Evolutionary conservation across 2,797 vertebrate species (phyloP), one percentile per base, ranked within the genome.

Genomic region (Malurus splendens): DNA sequence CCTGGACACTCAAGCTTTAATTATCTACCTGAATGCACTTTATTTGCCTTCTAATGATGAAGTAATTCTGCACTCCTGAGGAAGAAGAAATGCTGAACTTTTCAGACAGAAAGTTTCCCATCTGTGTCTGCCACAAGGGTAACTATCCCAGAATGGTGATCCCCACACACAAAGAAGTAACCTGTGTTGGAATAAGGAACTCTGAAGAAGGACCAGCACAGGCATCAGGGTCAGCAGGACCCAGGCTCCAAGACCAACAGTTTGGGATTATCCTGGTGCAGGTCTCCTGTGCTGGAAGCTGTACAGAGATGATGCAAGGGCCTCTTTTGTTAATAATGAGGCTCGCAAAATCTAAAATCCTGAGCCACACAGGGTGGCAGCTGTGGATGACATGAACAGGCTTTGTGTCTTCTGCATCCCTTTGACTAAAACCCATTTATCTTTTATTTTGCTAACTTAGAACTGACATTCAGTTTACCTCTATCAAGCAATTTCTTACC

Each of bases 401-500:
- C 22, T 75, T 30, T 61, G 42, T 33, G 67, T 11, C 15, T 30
- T 47, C 28, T 68, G 54, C 36, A 57, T 24, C 3, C 6, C 12
- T 25, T 2, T 39, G 14, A 44, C 30, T 50, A 60, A 33, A 42
- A 67, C 18, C 1, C 15, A 38, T 86, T 89, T 87, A 51, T 9
- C 44, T 72, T 27, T 22, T 9, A 36, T 70, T 89, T 93, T 78
- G 45, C 7, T 66, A 55, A 74, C 18, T 73, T 33, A 88, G 22
- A 82, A 62, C 5, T 6, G 0, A 44, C 14, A 32, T 78, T 73
- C 14, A 59, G 23, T 90, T 90, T 66, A 42, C 52, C 10, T 28
- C 66, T 54, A 52, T 19, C 42, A 36, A 82, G 56, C 12, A 68
- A 62, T 75, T 94, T 84, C 95, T 97, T 97, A 98, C 98, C 98